Percentiles rank a stretch among this genome's conserved stretches.
Conservation (phyloP, 1,140 invertebrate genomes). For the Heliconius eleuchia region DNA sequence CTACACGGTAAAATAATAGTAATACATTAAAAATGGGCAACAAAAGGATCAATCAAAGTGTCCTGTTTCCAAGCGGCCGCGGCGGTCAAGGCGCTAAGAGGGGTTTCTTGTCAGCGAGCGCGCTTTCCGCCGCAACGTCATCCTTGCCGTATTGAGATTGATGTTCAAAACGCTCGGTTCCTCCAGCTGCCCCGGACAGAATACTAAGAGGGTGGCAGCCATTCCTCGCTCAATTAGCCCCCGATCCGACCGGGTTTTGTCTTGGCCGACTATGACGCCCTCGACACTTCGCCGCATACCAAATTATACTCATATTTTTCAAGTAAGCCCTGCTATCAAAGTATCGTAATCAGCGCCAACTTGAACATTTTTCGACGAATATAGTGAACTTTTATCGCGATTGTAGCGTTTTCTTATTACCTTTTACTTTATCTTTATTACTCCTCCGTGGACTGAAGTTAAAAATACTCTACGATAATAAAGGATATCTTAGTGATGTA, state of each 20-base stretch:
- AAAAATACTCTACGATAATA: background rate
- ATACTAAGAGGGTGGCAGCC: constrained; percentile 69
- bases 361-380: constrained; percentile 18
- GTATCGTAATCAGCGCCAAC: constrained; percentile 54
- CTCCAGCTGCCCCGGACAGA: constrained; percentile 51
- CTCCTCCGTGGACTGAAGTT: background rate
- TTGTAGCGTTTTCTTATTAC: background rate
- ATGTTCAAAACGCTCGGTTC: constrained; percentile 63
- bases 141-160: constrained; percentile 74
- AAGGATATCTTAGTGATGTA: no score
- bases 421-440: background rate
- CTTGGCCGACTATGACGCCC: constrained; percentile 58
- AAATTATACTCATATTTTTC: constrained; percentile 74
- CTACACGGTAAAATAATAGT: background rate
- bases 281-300: constrained; percentile 68
- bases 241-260: constrained; percentile 64
- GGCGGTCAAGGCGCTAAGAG: constrained; percentile 62
- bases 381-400: background rate
- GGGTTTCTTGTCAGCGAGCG: constrained; percentile 64
- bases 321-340: constrained; percentile 67
- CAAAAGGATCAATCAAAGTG: constrained; percentile 69
- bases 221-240: constrained; percentile 73
- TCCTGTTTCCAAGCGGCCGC: constrained; percentile 47
- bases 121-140: constrained; percentile 68
- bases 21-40: constrained; percentile 30